These are phyloP conservation scores for Tribolium freemani DNA, from an alignment of 2,888 invertebrate genomes.

Conservation along the genomic window DNA sequence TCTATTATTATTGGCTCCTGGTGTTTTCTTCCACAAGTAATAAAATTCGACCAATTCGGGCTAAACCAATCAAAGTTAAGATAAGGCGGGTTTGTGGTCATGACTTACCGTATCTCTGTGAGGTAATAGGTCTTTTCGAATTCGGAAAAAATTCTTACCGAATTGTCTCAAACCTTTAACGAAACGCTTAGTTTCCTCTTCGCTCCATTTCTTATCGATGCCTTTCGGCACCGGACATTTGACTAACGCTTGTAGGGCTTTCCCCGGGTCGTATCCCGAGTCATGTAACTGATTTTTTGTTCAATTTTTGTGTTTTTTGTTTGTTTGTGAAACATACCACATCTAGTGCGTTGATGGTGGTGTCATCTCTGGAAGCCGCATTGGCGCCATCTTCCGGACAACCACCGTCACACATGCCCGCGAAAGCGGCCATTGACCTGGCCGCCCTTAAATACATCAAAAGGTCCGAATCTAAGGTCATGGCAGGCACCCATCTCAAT, in stretches of 20 bases:
- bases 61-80: conserved; percentile 64
- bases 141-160: conserved; percentile 99
- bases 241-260: conserved; percentile 95
- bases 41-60: conserved; percentile 98
- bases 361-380: conserved; percentile 96
- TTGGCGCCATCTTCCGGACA: conserved; percentile 97
- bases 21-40: conserved; percentile 99
- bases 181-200: conserved; percentile 98
- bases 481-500: conserved; percentile 94
- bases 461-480: conserved; percentile 93
- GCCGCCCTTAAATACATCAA: conserved; percentile 98
- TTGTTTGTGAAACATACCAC: conserved; percentile 73
- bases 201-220: conserved; percentile 98
- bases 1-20: conserved; percentile 96
- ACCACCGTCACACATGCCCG: conserved; percentile 98
- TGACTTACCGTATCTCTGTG: conserved; percentile 91
- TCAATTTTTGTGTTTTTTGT: not conserved
- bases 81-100: not conserved
- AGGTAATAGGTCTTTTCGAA: conserved; percentile 94
- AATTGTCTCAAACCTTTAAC: conserved; percentile 98
- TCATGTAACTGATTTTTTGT: conserved; percentile 81
- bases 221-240: conserved; percentile 98
- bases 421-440: conserved; percentile 98
- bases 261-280: conserved; percentile 96
- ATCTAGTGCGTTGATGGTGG: conserved; percentile 96